Evolutionary conservation across 2,888 invertebrate genomes (phyloP), one percentile per base, ranked within the genome.

Genomic region (Lobophora halterata): DNA sequence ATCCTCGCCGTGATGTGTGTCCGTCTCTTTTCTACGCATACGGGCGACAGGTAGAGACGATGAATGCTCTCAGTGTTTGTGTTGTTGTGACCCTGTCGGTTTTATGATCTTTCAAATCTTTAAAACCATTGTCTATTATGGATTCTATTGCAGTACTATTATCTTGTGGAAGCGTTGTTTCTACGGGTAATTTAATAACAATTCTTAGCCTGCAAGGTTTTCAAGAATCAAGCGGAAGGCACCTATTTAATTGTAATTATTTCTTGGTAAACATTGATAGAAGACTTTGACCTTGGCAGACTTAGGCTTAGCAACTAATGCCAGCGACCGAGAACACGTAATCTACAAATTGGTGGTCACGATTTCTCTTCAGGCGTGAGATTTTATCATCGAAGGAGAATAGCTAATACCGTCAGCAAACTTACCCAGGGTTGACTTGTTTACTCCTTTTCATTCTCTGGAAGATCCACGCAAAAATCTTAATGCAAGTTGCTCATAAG

Each of bases 11-110:
- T 80, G 78, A 76, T 72, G 67, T 78, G 73, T 66, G 72, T 65
- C 74, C 68, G 79, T 86, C 81, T 78, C 81, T 81, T 79, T 85
- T 78, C 61, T 70, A 74, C 79, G 60, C 72, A 67, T 60, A 68
- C 53, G n/a, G n/a, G n/a, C n/a, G 70, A 69, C 67, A 72, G 68
- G 74, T 64, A 55, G 61, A 62, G 21, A 36, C 46, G 20, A 36
- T 27, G 37, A 42, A 43, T 50, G 46, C 32, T 39, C 43, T 36
- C 26, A 40, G 49, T 54, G 45, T 44, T 47, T 47, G 47, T 46
- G 36, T 48, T 35, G 34, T 30, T 30, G 17, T 40, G 41, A 32
- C 33, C 34, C 33, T 26, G 35, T 39, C 34, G 37, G 23, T 43
- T 47, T 44, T 43, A 46, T 46, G 38, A 26, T 35, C 30, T 13